Evolutionary conservation across 2,797 vertebrate genomes (phyloP).

Genomic region (Babyrousa celebensis): DNA sequence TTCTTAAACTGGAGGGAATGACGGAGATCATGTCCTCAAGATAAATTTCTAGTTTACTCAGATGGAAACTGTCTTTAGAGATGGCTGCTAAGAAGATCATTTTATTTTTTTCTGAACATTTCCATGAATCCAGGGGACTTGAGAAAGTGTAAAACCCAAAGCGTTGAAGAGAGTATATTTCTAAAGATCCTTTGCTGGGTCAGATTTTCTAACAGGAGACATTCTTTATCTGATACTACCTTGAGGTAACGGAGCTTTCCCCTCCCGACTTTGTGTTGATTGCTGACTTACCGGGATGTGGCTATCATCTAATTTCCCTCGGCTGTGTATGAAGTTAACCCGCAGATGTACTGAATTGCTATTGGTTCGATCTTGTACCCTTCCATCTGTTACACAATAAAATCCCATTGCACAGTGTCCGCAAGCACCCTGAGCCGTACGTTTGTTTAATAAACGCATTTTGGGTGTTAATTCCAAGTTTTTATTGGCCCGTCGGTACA

Average conservation of each 20-base stretch:
- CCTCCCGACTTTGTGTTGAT: background rate
- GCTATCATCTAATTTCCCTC: background rate
- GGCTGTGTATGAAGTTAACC: slow-evolving; percentile 53
- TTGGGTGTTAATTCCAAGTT: slow-evolving; percentile 61
- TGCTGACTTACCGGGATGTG: slow-evolving; percentile 68
- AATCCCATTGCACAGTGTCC: slow-evolving; percentile 78
- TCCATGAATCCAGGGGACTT: slow-evolving; percentile 56
- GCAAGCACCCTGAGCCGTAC: slow-evolving; percentile 65
- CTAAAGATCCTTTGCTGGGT: slow-evolving; percentile 64
- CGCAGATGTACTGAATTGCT: slow-evolving; percentile 66
- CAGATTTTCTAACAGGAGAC: background rate
- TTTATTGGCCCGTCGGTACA: background rate
- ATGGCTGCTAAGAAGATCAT: slow-evolving; percentile 50
- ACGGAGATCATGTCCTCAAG: slow-evolving; percentile 8
- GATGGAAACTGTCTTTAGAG: background rate
- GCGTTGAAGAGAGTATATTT: slow-evolving; percentile 70
- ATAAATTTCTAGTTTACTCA: slow-evolving; percentile 55
- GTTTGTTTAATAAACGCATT: slow-evolving; percentile 78
- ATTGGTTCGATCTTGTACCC: slow-evolving; percentile 82
- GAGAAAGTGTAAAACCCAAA: slow-evolving; percentile 24
- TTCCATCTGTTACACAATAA: slow-evolving; percentile 81
- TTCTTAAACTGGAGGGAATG: background rate
- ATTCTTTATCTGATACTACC: background rate
- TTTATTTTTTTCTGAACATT: slow-evolving; percentile 78
- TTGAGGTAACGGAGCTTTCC: slow-evolving; percentile 43